These are phyloP conservation scores for Rhopalosiphum padi DNA, from an alignment of 1,140 invertebrate genomes.

Conservation along the genomic window DNA sequence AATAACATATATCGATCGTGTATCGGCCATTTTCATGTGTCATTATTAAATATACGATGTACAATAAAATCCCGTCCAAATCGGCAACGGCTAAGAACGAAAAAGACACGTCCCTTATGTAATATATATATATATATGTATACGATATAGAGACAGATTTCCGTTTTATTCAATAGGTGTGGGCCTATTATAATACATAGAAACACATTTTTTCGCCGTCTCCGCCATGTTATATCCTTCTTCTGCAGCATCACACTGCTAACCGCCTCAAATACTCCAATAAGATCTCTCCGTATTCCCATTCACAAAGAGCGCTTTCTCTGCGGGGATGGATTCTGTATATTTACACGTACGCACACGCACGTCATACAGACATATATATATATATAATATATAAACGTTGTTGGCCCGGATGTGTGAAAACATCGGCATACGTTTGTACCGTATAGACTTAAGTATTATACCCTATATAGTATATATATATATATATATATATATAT, in stretches of 20 bases:
- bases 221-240: background rate
- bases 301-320: background rate
- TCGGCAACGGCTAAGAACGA: background rate
- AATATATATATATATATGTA: background rate
- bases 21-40: background rate
- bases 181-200: background rate
- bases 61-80: background rate
- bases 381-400: background rate
- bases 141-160: background rate
- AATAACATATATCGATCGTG: background rate
- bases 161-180: conserved; percentile 14
- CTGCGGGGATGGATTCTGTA: background rate
- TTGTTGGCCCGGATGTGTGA: background rate
- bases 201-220: background rate
- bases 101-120: background rate
- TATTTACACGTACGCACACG: background rate
- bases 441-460: background rate
- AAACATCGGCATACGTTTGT: background rate
- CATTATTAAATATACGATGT: conserved; percentile 10
- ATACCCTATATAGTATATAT: background rate
- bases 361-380: too few relatives aligned
- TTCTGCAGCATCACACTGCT: background rate
- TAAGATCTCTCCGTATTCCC: background rate
- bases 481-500: too few relatives aligned
- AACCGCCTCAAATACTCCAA: background rate